phyloP scores from a whole-genome alignment of 2,888 invertebrate genomes.

The Orchestes rusci region DNA sequence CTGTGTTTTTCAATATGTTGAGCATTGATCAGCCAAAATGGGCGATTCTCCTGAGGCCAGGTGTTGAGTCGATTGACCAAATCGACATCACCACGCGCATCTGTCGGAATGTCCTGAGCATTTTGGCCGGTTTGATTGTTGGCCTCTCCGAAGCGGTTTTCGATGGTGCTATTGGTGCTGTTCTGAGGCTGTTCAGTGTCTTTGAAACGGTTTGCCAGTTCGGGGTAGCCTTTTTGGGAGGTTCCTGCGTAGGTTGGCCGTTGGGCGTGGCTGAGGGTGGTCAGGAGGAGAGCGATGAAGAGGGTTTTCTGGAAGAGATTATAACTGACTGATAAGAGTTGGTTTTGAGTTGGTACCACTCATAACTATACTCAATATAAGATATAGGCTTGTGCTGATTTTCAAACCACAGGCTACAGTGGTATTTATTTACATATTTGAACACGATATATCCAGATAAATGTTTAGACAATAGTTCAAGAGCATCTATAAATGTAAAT shows the following conservation, averaged over 20 bases:
- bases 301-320: too few relatives aligned
- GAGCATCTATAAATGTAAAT: too few relatives aligned
- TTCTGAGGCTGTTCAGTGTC: slow-evolving; percentile 12
- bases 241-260: slow-evolving; percentile 59
- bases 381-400: too few relatives aligned
- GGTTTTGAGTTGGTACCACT: too few relatives aligned
- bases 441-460: too few relatives aligned
- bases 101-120: slow-evolving; percentile 50
- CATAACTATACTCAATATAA: too few relatives aligned
- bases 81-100: slow-evolving; percentile 58
- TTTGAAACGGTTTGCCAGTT: slow-evolving; percentile 44
- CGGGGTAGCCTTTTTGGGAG: slow-evolving; percentile 54
- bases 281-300: slow-evolving; percentile 17
- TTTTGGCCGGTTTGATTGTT: background rate
- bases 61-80: slow-evolving; percentile 56
- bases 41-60: slow-evolving; percentile 59
- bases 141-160: background rate
- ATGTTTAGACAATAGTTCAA: too few relatives aligned
- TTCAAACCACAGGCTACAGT: too few relatives aligned
- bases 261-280: slow-evolving; percentile 44
- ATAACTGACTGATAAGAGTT: too few relatives aligned
- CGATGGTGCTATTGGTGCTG: slow-evolving; percentile 29
- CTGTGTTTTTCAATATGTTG: slow-evolving; percentile 51
- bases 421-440: too few relatives aligned
- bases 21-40: slow-evolving; percentile 68